phyloP scores from a whole-genome alignment of 2,797 vertebrate species.

The Phalanger gymnotis region DNA sequence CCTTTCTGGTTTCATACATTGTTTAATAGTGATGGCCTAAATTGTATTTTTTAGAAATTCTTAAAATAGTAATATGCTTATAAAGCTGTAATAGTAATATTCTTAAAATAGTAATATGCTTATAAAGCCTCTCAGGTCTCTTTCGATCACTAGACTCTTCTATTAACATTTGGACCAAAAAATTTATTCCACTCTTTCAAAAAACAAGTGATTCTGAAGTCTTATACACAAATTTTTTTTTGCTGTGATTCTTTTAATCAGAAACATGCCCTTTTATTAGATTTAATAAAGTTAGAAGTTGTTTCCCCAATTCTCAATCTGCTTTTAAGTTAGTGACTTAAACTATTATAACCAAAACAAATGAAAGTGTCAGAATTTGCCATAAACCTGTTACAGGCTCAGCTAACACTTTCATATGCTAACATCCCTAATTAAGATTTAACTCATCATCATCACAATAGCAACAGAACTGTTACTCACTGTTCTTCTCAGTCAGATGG shows the following conservation, averaged over 20 bases:
- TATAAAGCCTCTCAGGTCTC: constrained; percentile 8
- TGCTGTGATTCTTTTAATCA: background rate
- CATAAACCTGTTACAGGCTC: background rate
- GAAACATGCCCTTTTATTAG: background rate
- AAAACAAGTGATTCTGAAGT: constrained; percentile 10
- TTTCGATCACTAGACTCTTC: background rate
- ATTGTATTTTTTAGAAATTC: constrained; percentile 15
- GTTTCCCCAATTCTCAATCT: background rate
- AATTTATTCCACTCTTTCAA: constrained; percentile 37
- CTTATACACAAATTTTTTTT: background rate
- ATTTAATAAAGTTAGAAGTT: background rate
- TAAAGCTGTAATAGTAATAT: background rate
- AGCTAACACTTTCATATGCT: background rate
- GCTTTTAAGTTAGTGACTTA: background rate
- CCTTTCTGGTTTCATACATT: background rate
- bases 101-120: background rate
- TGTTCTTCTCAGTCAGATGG: background rate
- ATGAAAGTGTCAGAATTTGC: background rate
- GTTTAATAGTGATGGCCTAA: background rate
- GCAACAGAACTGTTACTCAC: background rate
- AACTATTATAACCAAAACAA: constrained; percentile 2
- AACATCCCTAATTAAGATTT: constrained; percentile 7
- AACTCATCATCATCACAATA: background rate
- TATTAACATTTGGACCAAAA: constrained; percentile 17
- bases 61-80: background rate